Conservation (phyloP, 2,888 invertebrate species). For the Hesperia comma region DNA sequence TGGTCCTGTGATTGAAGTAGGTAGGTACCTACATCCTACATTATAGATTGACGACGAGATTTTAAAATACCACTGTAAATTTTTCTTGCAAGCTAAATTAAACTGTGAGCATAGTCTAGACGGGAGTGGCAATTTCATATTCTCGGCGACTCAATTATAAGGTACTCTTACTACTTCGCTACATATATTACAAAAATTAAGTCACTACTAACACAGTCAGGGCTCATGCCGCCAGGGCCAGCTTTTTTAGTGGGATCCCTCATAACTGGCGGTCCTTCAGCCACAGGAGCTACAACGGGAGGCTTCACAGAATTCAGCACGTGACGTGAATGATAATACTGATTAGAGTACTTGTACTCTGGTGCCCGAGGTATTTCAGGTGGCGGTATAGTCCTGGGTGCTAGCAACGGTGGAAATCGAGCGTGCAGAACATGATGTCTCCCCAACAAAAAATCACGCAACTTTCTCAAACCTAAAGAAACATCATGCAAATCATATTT, state of each 20-base stretch:
- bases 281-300: constrained; percentile 69
- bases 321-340: constrained; percentile 60
- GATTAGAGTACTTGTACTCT: constrained; percentile 59
- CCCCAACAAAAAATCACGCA: constrained; percentile 66
- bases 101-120: too few species aligned
- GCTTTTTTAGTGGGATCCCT: constrained; percentile 48
- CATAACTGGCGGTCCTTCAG: constrained; percentile 53
- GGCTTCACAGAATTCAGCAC: constrained; percentile 62
- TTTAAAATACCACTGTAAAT: too few species aligned
- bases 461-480: constrained; percentile 52
- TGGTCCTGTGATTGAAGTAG: too few species aligned
- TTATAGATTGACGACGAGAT: too few species aligned
- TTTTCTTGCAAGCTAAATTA: too few species aligned
- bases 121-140: too few species aligned
- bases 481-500: constrained; percentile 63
- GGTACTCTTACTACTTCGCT: too few species aligned
- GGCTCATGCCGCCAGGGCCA: constrained; percentile 48
- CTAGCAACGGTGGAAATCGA: constrained; percentile 59
- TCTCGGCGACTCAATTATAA: too few species aligned
- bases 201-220: constrained; percentile 52
- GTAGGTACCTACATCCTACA: too few species aligned
- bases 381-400: constrained; percentile 64
- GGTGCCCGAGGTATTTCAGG: constrained; percentile 67
- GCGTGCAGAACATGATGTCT: constrained; percentile 58
- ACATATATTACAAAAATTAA: not conserved